Conservation (phyloP, 2,113 vertebrate genomes). For the Pelvicachromis taeniatus region DNA sequence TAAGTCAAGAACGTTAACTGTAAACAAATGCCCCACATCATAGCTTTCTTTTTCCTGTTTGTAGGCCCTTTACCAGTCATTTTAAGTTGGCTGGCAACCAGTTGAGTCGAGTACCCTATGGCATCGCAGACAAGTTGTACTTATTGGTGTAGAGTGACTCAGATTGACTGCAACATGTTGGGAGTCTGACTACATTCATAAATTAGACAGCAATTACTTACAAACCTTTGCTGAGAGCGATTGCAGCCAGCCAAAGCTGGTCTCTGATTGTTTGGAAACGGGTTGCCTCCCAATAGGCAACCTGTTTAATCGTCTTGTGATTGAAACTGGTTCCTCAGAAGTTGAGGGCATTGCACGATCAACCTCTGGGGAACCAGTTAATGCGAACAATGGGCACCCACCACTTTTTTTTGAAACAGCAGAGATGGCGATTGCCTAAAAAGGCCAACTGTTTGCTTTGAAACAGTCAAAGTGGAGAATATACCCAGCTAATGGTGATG, state of each 20-base stretch:
- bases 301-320: not conserved
- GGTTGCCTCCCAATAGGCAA: not conserved
- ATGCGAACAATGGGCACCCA: not conserved
- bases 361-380: not conserved
- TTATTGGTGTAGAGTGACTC: not conserved
- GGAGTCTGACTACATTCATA: not conserved
- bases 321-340: not conserved
- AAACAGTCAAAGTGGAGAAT: not conserved
- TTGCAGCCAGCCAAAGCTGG: not conserved
- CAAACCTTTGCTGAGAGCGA: not conserved
- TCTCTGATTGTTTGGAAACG: not conserved
- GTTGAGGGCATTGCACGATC: not conserved
- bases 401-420: not conserved
- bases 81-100: not conserved
- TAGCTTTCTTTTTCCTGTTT: not conserved
- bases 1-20: constrained; percentile 54
- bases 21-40: not conserved
- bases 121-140: not conserved
- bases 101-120: not conserved
- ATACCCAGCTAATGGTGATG: not conserved
- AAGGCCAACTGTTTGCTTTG: not conserved
- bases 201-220: not conserved
- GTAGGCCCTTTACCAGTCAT: not conserved
- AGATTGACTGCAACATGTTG: not conserved
- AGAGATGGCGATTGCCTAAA: not conserved